Percentiles rank a stretch among this genome's conserved stretches.
Conservation (phyloP, 2,113 vertebrate genomes). For the Myotis lucifugus region DNA sequence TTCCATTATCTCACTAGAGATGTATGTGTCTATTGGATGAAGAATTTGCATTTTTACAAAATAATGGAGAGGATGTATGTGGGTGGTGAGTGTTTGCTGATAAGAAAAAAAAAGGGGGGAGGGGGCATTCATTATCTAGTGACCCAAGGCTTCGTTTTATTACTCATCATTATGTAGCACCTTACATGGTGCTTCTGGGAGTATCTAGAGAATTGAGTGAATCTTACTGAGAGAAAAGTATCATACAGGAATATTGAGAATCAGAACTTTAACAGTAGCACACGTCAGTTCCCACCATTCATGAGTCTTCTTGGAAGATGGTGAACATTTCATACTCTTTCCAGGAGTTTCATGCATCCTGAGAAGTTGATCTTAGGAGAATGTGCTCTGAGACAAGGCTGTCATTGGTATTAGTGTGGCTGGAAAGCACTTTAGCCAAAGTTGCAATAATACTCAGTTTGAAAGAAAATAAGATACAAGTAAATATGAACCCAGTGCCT, state of each 20-base stretch:
- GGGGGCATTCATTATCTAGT: background rate
- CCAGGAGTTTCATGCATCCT: background rate
- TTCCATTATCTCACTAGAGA: background rate
- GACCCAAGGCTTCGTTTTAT: background rate
- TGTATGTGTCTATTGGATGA: background rate
- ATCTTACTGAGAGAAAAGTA: background rate
- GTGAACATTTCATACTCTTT: background rate
- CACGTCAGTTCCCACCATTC: background rate
- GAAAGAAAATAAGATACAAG: background rate
- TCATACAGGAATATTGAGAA: background rate
- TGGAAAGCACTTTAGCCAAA: background rate
- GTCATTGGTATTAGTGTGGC: background rate
- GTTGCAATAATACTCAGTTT: background rate
- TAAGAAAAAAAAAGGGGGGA: background rate
- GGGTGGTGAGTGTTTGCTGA: background rate
- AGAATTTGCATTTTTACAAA: conserved; percentile 13
- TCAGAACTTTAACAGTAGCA: background rate
- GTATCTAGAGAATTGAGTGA: background rate
- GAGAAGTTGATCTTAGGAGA: background rate
- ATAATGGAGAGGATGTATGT: background rate
- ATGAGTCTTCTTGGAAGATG: background rate
- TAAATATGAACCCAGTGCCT: conserved; percentile 7
- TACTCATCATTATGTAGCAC: background rate
- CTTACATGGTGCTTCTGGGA: background rate
- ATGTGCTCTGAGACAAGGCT: background rate